phyloP scores from a whole-genome alignment of 1,140 invertebrate genomes.

The Phortica variegata region DNA sequence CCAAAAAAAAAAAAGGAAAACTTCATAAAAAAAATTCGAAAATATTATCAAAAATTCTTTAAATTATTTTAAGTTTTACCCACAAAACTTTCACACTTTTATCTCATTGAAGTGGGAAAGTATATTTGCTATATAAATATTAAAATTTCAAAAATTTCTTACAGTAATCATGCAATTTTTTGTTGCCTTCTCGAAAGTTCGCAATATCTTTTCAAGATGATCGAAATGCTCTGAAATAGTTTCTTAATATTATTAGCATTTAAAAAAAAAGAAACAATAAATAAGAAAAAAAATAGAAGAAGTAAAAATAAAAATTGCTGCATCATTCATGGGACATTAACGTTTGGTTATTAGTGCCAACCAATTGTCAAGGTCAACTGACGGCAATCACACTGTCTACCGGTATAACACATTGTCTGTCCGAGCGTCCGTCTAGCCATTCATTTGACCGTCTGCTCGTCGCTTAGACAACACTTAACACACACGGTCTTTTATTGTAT shows the following conservation, averaged over 20 bases:
- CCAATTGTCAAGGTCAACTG: neutral
- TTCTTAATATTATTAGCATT: too few species aligned
- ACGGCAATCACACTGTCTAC: slow-evolving; percentile 2
- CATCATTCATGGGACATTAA: too few species aligned
- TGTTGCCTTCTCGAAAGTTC: neutral
- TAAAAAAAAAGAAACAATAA: too few species aligned
- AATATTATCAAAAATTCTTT: too few species aligned
- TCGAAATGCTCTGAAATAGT: slow-evolving; percentile 17
- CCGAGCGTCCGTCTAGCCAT: too few species aligned
- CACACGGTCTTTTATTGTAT: slow-evolving; percentile 1
- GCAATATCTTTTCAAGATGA: neutral
- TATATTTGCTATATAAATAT: neutral
- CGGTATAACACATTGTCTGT: neutral
- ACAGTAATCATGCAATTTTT: neutral
- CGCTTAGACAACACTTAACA: neutral
- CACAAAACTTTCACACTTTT: too few species aligned
- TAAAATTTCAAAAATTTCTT: slow-evolving; percentile 2
- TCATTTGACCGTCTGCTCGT: too few species aligned
- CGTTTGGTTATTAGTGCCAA: too few species aligned
- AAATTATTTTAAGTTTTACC: too few species aligned
- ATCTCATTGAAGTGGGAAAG: too few species aligned
- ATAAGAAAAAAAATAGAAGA: neutral
- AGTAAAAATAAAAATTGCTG: slow-evolving; percentile 1
- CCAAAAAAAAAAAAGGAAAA: slow-evolving; percentile 4
- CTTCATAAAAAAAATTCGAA: too few species aligned